Conservation (phyloP, 2,113 vertebrate species). For the Dolichotis patagonum region DNA sequence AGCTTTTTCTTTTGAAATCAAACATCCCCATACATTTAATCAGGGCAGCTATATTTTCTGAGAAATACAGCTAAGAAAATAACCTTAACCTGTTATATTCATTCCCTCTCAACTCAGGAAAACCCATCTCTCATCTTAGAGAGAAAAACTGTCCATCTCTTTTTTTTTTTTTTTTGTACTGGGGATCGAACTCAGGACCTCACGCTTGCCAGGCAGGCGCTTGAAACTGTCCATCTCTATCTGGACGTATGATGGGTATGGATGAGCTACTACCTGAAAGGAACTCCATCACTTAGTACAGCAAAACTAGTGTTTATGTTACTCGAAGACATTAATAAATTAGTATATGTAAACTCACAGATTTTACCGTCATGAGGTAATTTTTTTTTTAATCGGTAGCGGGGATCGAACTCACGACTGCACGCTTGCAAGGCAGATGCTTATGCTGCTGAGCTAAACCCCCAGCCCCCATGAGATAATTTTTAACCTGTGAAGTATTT, state of each 20-base stretch:
- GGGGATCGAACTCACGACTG: too few relatives aligned
- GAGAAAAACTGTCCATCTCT: background rate
- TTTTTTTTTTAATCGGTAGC: too few relatives aligned
- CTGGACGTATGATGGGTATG: background rate
- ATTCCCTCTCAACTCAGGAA: constrained; percentile 28
- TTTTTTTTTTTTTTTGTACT: too few relatives aligned
- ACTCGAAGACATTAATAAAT: constrained; percentile 1
- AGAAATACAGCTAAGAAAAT: constrained; percentile 47
- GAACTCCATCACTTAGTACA: background rate
- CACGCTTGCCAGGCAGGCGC: too few relatives aligned
- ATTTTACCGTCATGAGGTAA: constrained; percentile 2
- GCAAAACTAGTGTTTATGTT: constrained; percentile 18
- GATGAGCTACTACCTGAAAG: background rate
- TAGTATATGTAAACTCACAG: background rate
- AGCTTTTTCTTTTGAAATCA: constrained; percentile 19
- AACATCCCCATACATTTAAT: background rate
- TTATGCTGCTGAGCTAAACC: too few relatives aligned
- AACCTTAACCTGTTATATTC: constrained; percentile 22
- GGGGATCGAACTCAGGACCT: too few relatives aligned
- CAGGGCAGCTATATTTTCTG: constrained; percentile 6
- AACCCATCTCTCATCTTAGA: background rate
- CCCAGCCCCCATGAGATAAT: too few relatives aligned
- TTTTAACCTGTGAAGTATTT: constrained; percentile 12
- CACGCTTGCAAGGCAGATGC: too few relatives aligned
- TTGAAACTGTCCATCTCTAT: background rate